Evolutionary conservation across 2,888 invertebrate genomes (phyloP).

Genomic region (Argyresthia albistria): DNA sequence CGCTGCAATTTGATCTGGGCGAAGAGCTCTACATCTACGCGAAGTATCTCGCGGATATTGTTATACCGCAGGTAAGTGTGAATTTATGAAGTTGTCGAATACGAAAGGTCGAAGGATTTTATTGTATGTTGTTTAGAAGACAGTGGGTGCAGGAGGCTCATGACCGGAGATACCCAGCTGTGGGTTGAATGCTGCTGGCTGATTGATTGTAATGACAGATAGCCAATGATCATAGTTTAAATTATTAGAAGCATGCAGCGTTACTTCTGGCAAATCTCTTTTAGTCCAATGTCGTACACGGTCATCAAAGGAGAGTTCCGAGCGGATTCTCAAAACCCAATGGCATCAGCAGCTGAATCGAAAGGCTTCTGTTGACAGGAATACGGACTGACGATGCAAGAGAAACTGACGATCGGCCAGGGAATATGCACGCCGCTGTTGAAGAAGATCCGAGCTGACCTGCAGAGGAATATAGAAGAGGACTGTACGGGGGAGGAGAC

Average conservation of each 20-base stretch:
- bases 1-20: conserved; percentile 91
- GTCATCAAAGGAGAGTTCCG: no score
- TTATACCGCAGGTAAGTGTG: conserved; percentile 91
- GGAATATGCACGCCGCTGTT: conserved; percentile 97
- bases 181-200: no score
- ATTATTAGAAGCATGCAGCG: no score
- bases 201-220: no score
- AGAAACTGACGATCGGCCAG: conserved; percentile 96
- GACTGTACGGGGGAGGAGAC: conserved; percentile 84
- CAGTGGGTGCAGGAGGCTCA: not conserved
- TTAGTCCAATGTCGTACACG: no score
- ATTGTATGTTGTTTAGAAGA: not conserved
- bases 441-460: conserved; percentile 94
- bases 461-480: conserved; percentile 94
- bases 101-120: no score
- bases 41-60: conserved; percentile 97
- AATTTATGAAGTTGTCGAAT: no score
- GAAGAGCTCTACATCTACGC: conserved; percentile 96
- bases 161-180: no score
- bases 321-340: no score
- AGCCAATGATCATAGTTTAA: no score
- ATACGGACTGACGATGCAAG: conserved; percentile 95
- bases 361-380: conserved; percentile 71
- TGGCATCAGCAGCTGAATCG: no score
- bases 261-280: no score